Base-by-base conservation (phyloP, 92 coral and sea anemone genomes). In the Epizoanthus scotinus region DNA sequence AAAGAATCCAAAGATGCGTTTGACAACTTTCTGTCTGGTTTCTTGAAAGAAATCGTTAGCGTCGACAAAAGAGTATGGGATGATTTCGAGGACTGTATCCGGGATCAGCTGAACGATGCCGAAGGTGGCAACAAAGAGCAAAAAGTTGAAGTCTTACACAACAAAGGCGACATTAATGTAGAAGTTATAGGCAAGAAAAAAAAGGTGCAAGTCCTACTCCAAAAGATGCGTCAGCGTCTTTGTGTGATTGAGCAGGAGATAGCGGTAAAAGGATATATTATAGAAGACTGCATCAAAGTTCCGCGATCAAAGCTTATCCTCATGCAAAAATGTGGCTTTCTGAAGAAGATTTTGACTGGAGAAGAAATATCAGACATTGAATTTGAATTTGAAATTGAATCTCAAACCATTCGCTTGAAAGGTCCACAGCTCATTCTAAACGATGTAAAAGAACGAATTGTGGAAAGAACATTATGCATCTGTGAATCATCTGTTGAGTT, bases 401-500 rank as follows among this genome's bases (percentile, higher is more conserved):
- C 66, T 21, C 20, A 21, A 21, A 13, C 12, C 26, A 61, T 61
- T 25, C 12, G 24, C 25, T 61, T 61, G 25, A 61, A 21, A 61
- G 66, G 66, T 9, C 26, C 66, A 20, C 26, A 25, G 25, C 13
- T 25, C 24, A 0, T 61, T 14, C 29, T 61, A 31, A 25, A 61
- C 2, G 25, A 12, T 61, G 66, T 61, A 9, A 21, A 61, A 25
- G 8, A 61, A 20, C n/a, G 21, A 25, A 5, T 61, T 61, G 29
- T 25, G 7, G 22, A 26, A 12, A 3, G 3, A 26, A 54, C 70
- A 38, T 63, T 62, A 17, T 38, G 17, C 0, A 54, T 89, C 1
- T 89, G 84, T 83, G 49, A 89, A 54, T 55, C 79, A 9, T 22
- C 75, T 44, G 53, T 77, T 2, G 83, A 61, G 21, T 40, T 78